phyloP scores from a whole-genome alignment of 2,113 vertebrate species.

The Anolis sagrei region DNA sequence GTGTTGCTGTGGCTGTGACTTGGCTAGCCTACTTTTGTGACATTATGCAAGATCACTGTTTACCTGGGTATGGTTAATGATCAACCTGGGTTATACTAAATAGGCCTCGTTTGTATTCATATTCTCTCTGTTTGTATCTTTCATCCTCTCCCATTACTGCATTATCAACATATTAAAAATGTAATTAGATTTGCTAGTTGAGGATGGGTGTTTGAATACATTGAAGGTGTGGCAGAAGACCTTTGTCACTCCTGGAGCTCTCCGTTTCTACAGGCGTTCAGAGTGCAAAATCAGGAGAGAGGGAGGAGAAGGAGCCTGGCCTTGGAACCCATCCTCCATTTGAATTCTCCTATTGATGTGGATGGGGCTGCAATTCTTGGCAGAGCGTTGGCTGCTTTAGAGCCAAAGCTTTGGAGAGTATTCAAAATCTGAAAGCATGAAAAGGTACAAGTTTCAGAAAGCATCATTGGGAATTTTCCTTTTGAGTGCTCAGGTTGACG shows the following conservation, averaged over 20 bases:
- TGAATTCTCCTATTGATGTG: no score
- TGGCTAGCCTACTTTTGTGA: not conserved
- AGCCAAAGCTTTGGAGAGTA: no score
- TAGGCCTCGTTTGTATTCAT: not conserved
- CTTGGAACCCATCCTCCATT: no score
- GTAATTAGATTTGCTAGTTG: not conserved
- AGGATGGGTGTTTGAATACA: not conserved
- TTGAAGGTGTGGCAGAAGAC: not conserved
- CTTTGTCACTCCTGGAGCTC: not conserved
- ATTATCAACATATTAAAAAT: not conserved
- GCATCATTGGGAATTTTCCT: no score
- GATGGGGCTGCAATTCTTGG: no score
- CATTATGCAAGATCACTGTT: conserved; percentile 25
- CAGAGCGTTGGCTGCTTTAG: no score
- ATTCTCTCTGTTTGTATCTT: not conserved
- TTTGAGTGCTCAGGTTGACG: no score
- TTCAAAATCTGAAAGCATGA: no score
- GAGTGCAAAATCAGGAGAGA: no score
- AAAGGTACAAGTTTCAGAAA: no score
- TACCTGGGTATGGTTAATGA: conserved; percentile 21
- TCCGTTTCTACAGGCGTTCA: no score
- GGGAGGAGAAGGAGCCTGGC: no score
- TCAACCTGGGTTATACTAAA: not conserved
- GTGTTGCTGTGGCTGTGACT: not conserved
- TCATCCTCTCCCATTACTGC: not conserved